Base-by-base conservation (phyloP, 1,140 invertebrate species). In the Zaprionus gabonicus region DNA sequence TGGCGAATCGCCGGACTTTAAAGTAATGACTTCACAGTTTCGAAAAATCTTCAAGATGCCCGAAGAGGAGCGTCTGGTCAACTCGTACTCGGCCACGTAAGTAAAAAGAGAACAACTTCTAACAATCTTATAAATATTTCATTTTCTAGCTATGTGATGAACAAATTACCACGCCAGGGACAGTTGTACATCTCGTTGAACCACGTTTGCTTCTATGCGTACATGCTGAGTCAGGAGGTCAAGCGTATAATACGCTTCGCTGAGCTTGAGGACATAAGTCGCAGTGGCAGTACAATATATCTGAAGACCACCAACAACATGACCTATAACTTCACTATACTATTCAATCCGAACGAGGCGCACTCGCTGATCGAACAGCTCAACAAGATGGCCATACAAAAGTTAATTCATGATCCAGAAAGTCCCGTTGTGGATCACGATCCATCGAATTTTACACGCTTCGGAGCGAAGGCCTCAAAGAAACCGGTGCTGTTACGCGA, bases 131-230 rank as follows among this genome's bases (percentile, higher is more conserved):
- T 38, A 57, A 65, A 28, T 27, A 28, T 10, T 46, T 44, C 13
- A 4, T 27, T 13, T 44, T 23, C 7, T 55, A 99, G 98, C 91
- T 99, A 98, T 92, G 98, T 97, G 96, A 98, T 98, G 93, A 96
- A 97, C 27, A 96, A 96, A 92, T 94, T 99, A 71, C 98, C 98
- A 4, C 94, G 97, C 46, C 98, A 99, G 94, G 99, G 99, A 44
- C 98, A 98, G 96, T 94, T 99, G 81, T 99, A 99, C 93, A 95
- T 99, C 15, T 99, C 98, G 57, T 95, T 99, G 53, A 98, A 98
- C 91, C 97, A 99, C 93, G 94, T 99, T 85, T 99, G 98, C 91
- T 99, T 99, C 93, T 97, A 99, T 93, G 97, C 98, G 5, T 98
- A 98, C 86, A 96, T 99, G 86, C 95, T 99, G 91, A 98, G 98